phyloP scores from a whole-genome alignment of 2,113 vertebrate species.

The Dasyornis broadbenti region DNA sequence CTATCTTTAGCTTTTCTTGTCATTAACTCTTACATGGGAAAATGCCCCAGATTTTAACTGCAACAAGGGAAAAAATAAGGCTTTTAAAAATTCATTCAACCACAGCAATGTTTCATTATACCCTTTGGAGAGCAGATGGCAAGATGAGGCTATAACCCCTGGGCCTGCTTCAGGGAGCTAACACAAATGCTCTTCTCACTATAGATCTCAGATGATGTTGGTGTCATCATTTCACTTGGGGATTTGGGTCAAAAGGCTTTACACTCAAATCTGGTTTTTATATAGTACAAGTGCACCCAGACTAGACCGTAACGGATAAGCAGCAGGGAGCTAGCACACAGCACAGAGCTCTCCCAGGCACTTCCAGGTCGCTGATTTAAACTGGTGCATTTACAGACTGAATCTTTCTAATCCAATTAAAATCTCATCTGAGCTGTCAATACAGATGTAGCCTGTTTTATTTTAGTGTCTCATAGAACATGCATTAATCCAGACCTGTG shows the following conservation, averaged over 20 bases:
- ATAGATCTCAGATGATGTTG: background rate
- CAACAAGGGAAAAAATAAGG: background rate
- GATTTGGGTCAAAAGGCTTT: constrained; percentile 65
- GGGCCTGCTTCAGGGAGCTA: background rate
- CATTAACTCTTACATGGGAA: background rate
- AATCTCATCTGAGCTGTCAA: constrained; percentile 53
- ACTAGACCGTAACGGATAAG: background rate
- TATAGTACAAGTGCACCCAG: constrained; percentile 14
- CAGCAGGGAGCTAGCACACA: background rate
- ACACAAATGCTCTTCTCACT: constrained; percentile 3
- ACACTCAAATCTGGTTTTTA: constrained; percentile 35
- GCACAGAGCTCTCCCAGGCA: constrained; percentile 16
- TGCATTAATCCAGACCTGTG: background rate
- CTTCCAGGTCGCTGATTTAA: constrained; percentile 63
- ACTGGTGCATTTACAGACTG: constrained; percentile 35
- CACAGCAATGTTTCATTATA: constrained; percentile 15
- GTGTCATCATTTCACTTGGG: constrained; percentile 34
- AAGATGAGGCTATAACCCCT: constrained; percentile 7
- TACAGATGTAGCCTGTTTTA: constrained; percentile 35
- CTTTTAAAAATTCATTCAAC: constrained; percentile 34
- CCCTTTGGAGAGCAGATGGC: constrained; percentile 36
- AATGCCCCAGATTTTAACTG: constrained; percentile 35
- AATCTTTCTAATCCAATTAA: constrained; percentile 64
- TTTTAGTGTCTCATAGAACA: background rate
- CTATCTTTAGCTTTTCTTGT: background rate